These are phyloP conservation scores for Ictalurus furcatus DNA, from an alignment of 2,113 vertebrate species.

Conservation along the genomic window DNA sequence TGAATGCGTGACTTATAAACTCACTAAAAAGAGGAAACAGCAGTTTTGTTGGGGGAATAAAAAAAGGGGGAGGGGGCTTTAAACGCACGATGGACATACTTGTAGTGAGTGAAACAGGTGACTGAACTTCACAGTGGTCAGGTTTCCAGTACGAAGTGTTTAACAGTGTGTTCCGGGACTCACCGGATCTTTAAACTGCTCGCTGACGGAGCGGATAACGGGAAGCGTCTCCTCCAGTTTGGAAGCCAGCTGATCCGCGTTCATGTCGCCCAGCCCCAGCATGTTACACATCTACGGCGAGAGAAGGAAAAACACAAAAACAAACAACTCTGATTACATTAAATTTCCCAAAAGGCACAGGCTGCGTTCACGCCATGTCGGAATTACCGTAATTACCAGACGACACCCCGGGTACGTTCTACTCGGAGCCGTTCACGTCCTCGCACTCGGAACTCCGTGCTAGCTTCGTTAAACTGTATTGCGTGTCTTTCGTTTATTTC, in stretches of 20 bases:
- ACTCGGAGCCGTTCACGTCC: too few species aligned
- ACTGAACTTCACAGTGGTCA: not conserved
- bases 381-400: too few species aligned
- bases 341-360: not conserved
- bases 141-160: not conserved
- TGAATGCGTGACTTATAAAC: not conserved
- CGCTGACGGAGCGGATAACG: slow-evolving; percentile 91
- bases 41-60: not conserved
- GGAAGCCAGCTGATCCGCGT: slow-evolving; percentile 91
- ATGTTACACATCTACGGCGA: slow-evolving; percentile 89
- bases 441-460: too few species aligned
- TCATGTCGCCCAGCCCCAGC: slow-evolving; percentile 94
- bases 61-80: too few species aligned
- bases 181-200: slow-evolving; percentile 95
- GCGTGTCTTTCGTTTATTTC: too few species aligned
- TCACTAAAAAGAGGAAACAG: not conserved
- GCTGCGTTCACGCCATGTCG: too few species aligned
- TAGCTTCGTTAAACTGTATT: too few species aligned
- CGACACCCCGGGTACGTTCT: too few species aligned
- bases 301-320: not conserved
- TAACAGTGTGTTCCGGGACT: slow-evolving; percentile 53
- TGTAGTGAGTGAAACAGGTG: not conserved
- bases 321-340: not conserved
- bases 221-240: slow-evolving; percentile 92
- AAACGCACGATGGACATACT: too few species aligned